Conservation (phyloP, 2,797 vertebrate genomes). For the Enteromius radiatus region DNA sequence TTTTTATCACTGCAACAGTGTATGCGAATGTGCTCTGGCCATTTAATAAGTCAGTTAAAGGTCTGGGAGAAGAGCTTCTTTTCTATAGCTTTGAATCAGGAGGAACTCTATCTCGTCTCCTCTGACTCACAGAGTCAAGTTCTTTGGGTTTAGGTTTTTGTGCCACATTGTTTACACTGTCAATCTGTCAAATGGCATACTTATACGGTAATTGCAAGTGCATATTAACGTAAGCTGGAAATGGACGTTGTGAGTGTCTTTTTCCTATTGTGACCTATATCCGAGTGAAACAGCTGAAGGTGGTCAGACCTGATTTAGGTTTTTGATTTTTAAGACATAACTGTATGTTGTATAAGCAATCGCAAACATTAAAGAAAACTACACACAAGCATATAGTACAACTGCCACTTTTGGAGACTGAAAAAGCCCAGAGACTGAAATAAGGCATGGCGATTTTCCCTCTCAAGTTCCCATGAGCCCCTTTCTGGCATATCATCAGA, state of each 20-base stretch:
- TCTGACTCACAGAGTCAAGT: neutral
- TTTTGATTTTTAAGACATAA: neutral
- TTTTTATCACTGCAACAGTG: slow-evolving; percentile 51
- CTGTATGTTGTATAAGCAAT: neutral
- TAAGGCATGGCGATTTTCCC: slow-evolving; percentile 27
- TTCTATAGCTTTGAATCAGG: slow-evolving; percentile 10
- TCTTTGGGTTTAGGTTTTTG: neutral
- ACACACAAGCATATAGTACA: neutral
- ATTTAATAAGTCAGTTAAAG: slow-evolving; percentile 49
- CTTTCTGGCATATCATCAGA: slow-evolving; percentile 55
- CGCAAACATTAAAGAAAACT: neutral
- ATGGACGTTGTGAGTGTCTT: neutral
- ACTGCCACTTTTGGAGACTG: neutral
- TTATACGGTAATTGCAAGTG: neutral
- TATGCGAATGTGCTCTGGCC: slow-evolving; percentile 45
- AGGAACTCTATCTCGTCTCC: slow-evolving; percentile 15
- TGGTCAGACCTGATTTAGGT: neutral
- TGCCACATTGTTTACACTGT: neutral
- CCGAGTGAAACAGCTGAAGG: neutral
- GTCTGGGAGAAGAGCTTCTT: slow-evolving; percentile 26
- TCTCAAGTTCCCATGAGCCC: slow-evolving; percentile 23
- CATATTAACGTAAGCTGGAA: neutral
- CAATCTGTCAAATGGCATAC: neutral
- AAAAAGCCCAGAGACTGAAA: slow-evolving; percentile 16
- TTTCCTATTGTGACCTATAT: neutral